Evolutionary conservation across 2,797 vertebrate species (phyloP).

Genomic region (Pipistrellus pygmaeus): DNA sequence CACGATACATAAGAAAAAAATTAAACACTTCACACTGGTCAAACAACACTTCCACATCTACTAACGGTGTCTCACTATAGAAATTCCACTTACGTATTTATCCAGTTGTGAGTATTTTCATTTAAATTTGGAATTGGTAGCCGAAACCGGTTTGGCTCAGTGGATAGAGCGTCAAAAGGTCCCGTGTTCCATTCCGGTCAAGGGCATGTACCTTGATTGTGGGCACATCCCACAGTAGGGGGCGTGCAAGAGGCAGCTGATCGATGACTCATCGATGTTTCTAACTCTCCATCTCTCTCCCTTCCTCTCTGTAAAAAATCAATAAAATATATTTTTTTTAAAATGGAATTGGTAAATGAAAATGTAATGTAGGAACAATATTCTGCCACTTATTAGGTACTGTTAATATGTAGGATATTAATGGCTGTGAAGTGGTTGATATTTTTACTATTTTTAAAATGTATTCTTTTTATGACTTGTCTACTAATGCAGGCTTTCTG

Average conservation of each 20-base stretch:
- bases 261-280: too few species aligned
- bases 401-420: neutral
- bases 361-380: neutral
- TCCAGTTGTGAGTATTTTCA: neutral
- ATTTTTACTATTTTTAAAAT: constrained; percentile 59
- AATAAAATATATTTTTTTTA: too few species aligned
- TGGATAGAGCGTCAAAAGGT: too few species aligned
- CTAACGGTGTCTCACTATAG: neutral
- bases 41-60: neutral
- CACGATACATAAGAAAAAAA: neutral
- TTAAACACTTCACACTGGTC: neutral
- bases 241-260: too few species aligned
- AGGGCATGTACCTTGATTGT: too few species aligned
- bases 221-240: too few species aligned
- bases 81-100: neutral
- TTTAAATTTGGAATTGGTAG: neutral
- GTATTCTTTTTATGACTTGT: constrained; percentile 47
- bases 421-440: constrained; percentile 8
- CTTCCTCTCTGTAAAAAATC: too few species aligned
- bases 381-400: neutral
- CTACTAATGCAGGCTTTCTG: constrained; percentile 67
- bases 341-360: neutral
- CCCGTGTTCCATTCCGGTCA: too few species aligned
- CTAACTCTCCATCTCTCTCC: too few species aligned
- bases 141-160: too few species aligned